Conservation (phyloP, 2,797 vertebrate species). For the Eremophila alpestris region DNA sequence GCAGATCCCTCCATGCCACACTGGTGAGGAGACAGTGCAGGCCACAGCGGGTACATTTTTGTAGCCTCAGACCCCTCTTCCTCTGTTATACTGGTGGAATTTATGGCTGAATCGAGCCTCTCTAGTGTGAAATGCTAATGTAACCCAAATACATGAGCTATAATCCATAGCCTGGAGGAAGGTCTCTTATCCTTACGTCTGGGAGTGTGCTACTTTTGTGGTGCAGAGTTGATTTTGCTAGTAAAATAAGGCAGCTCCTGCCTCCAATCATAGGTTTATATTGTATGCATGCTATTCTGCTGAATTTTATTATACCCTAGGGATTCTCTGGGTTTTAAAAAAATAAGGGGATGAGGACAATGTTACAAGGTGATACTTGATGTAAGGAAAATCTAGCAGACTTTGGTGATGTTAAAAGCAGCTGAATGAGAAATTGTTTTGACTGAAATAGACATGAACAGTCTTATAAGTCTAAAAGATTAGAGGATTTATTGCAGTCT, state of each 20-base stretch:
- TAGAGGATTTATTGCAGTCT: constrained; percentile 48
- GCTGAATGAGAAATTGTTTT: constrained; percentile 42
- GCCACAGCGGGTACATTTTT: neutral
- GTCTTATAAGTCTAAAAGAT: constrained; percentile 35
- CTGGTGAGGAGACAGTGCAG: neutral
- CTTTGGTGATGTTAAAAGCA: constrained; percentile 43
- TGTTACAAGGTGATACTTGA: constrained; percentile 36
- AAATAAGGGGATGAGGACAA: constrained; percentile 6
- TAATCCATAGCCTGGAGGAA: constrained; percentile 74
- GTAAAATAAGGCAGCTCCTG: constrained; percentile 56
- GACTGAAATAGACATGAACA: constrained; percentile 30
- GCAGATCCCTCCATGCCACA: neutral
- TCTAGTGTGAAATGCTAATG: constrained; percentile 67
- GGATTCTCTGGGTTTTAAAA: neutral
- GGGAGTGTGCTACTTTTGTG: constrained; percentile 55
- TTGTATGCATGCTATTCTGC: neutral
- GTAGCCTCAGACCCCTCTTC: constrained; percentile 25
- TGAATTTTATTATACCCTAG: constrained; percentile 29
- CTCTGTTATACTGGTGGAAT: constrained; percentile 14
- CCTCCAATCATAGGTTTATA: constrained; percentile 11
- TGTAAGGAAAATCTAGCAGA: constrained; percentile 2
- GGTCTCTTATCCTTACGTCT: constrained; percentile 56
- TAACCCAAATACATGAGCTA: constrained; percentile 72
- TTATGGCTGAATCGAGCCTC: constrained; percentile 47
- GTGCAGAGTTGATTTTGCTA: constrained; percentile 54